Base-by-base conservation (phyloP, 2,113 vertebrate species). In the Leuciscus idus region DNA sequence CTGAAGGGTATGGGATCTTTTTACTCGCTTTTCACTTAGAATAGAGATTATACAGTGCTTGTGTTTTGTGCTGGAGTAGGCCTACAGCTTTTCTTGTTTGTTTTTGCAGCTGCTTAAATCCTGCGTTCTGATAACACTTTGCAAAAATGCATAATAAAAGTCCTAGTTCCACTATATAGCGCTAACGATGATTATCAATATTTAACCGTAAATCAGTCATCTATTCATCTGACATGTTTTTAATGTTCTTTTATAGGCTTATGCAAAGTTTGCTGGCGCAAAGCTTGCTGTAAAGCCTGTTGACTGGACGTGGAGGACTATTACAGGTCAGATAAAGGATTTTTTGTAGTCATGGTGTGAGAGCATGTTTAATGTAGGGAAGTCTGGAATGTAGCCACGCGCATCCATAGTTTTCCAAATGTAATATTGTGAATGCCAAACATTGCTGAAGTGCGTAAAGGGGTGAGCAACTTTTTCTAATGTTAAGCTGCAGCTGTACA, bases 221-320 rank as follows among this genome's bases (percentile, higher is more conserved):
- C 61, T 81, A 57, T 23, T 4, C 72, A 85, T 78, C 87, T 85
- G 11, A 43, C 81, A 28, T 87, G 57, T 12, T 70, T 70, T 26
- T 62, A 28, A 19, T 61, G 23, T 88, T 84, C 46, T 90, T 92
- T 4, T 96, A 80, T 92, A 99, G 98, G 96, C 97, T 26, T 99
- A 99, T 23, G 95, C 95, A 83, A 99, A 95, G 84, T 99, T 99
- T 95, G 95, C 96, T 84, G 96, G 96, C 30, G 97, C 97, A 88
- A 96, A 96, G 6, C 70, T 99, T 83, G 93, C 91, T 87, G 93
- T 98, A 90, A 96, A 91, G 90, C 91, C 94, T 30, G 89, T 98
- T 87, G 96, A 96, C 93, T 96, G 95, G 91, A 96, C 96, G 81
- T 99, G 97, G 98, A 96, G 94, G 90, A 94, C 95, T 62, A 92